Conservation (phyloP, 2,888 invertebrate species). For the Beris chalybata region DNA sequence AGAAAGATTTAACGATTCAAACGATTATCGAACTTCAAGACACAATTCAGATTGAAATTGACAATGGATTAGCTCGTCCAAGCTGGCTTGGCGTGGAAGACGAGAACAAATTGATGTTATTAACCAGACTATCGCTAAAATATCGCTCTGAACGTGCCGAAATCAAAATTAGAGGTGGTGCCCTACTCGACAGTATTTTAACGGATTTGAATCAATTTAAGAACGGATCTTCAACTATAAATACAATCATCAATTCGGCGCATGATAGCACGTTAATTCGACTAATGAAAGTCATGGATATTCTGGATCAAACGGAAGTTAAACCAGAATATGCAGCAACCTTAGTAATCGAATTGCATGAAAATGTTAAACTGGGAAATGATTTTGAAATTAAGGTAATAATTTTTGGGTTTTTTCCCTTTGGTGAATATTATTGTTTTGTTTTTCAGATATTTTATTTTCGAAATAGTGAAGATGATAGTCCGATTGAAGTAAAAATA, state of each 20-base stretch:
- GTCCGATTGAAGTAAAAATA: constrained; percentile 8
- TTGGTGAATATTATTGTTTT: not conserved
- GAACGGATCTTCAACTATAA: not conserved
- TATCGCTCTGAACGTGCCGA: not conserved
- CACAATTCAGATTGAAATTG: not conserved
- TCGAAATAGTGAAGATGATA: not conserved
- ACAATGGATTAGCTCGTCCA: constrained; percentile 4
- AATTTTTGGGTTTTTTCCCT: not conserved
- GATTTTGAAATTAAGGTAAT: constrained; percentile 1
- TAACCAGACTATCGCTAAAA: not conserved
- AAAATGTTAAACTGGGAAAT: not conserved
- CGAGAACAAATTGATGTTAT: no score
- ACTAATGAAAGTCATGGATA: constrained; percentile 1
- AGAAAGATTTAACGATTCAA: no score
- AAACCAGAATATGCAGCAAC: constrained; percentile 3
- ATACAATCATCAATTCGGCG: constrained; percentile 6
- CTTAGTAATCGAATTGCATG: constrained; percentile 9
- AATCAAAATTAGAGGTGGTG: no score
- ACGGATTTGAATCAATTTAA: no score
- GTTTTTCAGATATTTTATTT: constrained; percentile 12
- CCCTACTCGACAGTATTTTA: no score
- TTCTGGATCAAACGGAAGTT: not conserved
- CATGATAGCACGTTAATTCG: constrained; percentile 9
- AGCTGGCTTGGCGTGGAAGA: not conserved
- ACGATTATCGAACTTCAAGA: no score